A percentile compares a stretch with the other conserved stretches of the same genome.
These are phyloP conservation scores for Xenopus petersii DNA, from an alignment of 2,797 vertebrate genomes.

Conservation along the genomic window DNA sequence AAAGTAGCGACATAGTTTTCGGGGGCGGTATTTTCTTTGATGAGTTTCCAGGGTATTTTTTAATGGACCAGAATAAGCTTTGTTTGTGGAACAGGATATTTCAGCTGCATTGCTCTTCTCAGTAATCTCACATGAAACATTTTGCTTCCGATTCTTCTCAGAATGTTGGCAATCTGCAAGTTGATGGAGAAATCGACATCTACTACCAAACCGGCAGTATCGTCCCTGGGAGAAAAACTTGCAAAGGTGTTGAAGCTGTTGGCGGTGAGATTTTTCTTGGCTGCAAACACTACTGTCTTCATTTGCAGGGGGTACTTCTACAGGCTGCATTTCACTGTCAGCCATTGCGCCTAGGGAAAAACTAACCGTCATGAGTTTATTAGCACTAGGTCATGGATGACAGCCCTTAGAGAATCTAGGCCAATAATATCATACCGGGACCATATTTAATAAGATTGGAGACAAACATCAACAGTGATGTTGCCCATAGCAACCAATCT, in stretches of 20 bases:
- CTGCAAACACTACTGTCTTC: background rate
- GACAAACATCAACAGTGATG: too few species aligned
- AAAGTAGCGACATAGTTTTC: conserved; percentile 71
- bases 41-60: conserved; percentile 8
- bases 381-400: too few species aligned
- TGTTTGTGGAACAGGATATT: background rate
- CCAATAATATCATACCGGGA: too few species aligned
- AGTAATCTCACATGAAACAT: background rate
- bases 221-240: conserved; percentile 73
- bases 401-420: too few species aligned
- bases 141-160: conserved; percentile 21
- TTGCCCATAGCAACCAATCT: too few species aligned
- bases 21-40: conserved; percentile 26
- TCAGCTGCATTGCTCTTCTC: conserved; percentile 7
- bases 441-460: too few species aligned
- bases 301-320: background rate
- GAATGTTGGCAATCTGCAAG: conserved; percentile 28
- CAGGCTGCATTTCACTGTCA: conserved; percentile 15
- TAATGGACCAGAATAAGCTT: background rate
- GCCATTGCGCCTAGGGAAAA: conserved; percentile 21
- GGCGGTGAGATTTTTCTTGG: background rate
- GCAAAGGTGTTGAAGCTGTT: conserved; percentile 56
- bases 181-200: conserved; percentile 70
- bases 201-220: conserved; percentile 70
- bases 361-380: background rate